Percentiles rank a stretch among this genome's conserved stretches.
Conservation (phyloP, 2,888 invertebrate genomes). For the Panzeria rudis region DNA sequence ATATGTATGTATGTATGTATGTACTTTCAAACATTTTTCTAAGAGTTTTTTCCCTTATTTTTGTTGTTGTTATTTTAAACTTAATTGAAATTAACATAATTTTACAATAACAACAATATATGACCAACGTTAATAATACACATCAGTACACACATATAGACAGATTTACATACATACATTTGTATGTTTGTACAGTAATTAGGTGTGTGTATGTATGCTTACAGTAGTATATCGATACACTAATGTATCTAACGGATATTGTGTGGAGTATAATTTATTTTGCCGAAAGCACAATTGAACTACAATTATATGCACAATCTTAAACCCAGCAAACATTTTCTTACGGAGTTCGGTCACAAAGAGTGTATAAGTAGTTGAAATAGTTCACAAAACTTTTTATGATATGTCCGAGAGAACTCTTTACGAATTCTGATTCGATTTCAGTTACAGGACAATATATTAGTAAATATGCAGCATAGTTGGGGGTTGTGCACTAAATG, state of each 20-base stretch:
- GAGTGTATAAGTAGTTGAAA: too few relatives aligned
- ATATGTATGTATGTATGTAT: background rate
- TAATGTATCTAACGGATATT: constrained; percentile 38
- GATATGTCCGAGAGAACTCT: too few relatives aligned
- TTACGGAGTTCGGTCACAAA: too few relatives aligned
- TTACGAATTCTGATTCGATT: too few relatives aligned
- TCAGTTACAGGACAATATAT: too few relatives aligned
- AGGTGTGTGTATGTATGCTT: background rate
- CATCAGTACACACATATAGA: background rate
- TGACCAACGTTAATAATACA: background rate
- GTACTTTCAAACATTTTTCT: constrained; percentile 69
- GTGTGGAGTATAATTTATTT: background rate
- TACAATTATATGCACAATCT: background rate
- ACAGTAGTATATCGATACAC: background rate
- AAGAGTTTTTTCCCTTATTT: constrained; percentile 23
- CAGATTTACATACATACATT: background rate
- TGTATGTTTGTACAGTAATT: background rate
- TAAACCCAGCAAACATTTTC: background rate
- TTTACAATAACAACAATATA: constrained; percentile 39
- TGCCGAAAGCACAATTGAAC: constrained; percentile 26
- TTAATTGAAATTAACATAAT: constrained; percentile 65
- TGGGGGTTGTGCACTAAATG: too few relatives aligned
- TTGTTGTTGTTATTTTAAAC: constrained; percentile 30
- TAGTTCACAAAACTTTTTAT: too few relatives aligned
- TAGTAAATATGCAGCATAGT: too few relatives aligned